These are phyloP conservation scores for Acrocephalus arundinaceus DNA, from an alignment of 2,113 vertebrate genomes.

Conservation along the genomic window DNA sequence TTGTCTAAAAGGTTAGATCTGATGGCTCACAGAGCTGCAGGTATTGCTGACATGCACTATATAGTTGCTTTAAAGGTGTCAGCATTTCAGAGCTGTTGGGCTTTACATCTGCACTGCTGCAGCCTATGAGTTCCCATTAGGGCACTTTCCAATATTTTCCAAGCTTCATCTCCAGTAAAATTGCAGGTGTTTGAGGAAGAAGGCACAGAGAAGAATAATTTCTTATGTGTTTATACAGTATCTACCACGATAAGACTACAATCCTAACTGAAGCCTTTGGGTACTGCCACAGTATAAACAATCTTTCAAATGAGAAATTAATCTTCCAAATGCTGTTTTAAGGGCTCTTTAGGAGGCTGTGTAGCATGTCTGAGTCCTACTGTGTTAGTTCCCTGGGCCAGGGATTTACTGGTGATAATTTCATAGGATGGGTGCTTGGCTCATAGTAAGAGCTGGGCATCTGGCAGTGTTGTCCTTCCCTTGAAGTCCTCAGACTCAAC, in stretches of 20 bases:
- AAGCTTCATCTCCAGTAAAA: neutral
- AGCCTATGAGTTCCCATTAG: neutral
- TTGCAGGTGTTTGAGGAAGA: neutral
- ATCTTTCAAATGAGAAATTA: neutral
- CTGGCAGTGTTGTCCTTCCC: neutral
- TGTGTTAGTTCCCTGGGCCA: neutral
- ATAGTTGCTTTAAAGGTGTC: neutral
- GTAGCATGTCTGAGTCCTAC: neutral
- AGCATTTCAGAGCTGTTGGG: neutral
- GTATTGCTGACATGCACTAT: neutral
- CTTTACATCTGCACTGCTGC: constrained; percentile 9
- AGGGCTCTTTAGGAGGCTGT: neutral
- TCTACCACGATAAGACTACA: neutral
- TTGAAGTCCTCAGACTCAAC: neutral
- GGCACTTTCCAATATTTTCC: neutral
- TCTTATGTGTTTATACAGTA: neutral
- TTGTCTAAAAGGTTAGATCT: neutral
- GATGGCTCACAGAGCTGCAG: neutral
- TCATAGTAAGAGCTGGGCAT: neutral
- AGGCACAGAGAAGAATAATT: neutral
- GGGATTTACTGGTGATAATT: neutral
- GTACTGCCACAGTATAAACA: neutral
- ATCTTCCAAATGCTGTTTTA: neutral
- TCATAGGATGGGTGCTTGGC: neutral
- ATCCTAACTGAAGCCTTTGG: neutral